A percentile compares a stretch with the other conserved stretches of the same genome.
Evolutionary conservation across 2,888 invertebrate genomes (phyloP).

Genomic region (Camptogramma bilineatum): DNA sequence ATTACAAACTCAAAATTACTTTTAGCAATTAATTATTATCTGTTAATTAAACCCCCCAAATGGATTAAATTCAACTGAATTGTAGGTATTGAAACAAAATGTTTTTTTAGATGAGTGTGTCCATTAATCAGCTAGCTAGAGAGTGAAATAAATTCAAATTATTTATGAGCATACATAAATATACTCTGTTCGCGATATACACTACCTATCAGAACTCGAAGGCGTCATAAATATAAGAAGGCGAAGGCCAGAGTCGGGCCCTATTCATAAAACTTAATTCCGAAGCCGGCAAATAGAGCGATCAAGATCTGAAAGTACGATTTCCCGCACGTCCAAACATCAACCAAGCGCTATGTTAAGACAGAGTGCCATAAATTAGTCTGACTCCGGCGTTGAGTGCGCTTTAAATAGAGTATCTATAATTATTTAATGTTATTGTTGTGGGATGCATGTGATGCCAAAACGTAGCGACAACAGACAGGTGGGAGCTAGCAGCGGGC

Average conservation of each 20-base stretch:
- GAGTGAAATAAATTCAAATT: not conserved
- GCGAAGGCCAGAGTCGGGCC: conserved; percentile 6
- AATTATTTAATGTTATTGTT: conserved; percentile 83
- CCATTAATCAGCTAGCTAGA: not conserved
- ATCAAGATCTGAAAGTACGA: conserved; percentile 18
- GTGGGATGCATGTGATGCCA: conserved; percentile 78
- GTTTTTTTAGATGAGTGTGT: too few species aligned
- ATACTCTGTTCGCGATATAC: not conserved
- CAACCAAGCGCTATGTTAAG: conserved; percentile 50
- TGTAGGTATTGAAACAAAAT: not conserved
- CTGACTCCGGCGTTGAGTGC: conserved; percentile 61
- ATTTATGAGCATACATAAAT: not conserved
- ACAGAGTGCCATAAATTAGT: conserved; percentile 66
- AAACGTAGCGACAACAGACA: conserved; percentile 79
- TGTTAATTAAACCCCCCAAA: too few species aligned
- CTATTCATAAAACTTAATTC: conserved; percentile 15
- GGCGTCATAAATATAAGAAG: conserved; percentile 6
- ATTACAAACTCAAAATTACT: too few species aligned
- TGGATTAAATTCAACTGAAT: too few species aligned
- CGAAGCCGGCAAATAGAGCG: conserved; percentile 14
- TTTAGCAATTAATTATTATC: too few species aligned
- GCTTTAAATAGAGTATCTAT: conserved; percentile 77
- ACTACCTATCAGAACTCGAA: not conserved
- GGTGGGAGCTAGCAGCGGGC: conserved; percentile 75
- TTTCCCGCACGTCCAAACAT: conserved; percentile 4